Evolutionary conservation across 2,797 vertebrate species (phyloP).

Genomic region (Microctenopoma steveboyesi): DNA sequence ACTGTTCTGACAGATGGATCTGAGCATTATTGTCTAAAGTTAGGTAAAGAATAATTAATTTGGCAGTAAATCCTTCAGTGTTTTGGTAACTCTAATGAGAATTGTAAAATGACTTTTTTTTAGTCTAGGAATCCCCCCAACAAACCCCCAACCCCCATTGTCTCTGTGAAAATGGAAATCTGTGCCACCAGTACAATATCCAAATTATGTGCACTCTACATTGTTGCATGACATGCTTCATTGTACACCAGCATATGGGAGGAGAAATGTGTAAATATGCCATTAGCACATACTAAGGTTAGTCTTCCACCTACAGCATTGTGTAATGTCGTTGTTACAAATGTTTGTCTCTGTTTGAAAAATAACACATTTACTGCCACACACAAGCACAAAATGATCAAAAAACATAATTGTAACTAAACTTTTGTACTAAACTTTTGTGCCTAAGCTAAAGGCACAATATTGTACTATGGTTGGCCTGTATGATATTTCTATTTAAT

Average conservation of each 20-base stretch:
- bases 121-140: slow-evolving; percentile 56
- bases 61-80: slow-evolving; percentile 83
- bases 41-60: slow-evolving; percentile 85
- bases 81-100: slow-evolving; percentile 82
- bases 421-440: background rate
- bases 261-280: slow-evolving; percentile 65
- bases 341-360: slow-evolving; percentile 25
- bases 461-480: slow-evolving; percentile 2
- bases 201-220: slow-evolving; percentile 78
- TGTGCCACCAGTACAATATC: slow-evolving; percentile 81
- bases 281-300: slow-evolving; percentile 66
- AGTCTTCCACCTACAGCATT: slow-evolving; percentile 36
- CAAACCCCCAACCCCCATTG: slow-evolving; percentile 73
- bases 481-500: slow-evolving; percentile 14
- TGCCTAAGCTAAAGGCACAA: slow-evolving; percentile 21
- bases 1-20: slow-evolving; percentile 79
- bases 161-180: slow-evolving; percentile 84
- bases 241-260: slow-evolving; percentile 61
- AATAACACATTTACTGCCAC: slow-evolving; percentile 9
- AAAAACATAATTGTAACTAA: slow-evolving; percentile 4
- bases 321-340: slow-evolving; percentile 8
- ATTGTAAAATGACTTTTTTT: slow-evolving; percentile 71
- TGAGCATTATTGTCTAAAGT: slow-evolving; percentile 84
- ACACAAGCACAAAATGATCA: slow-evolving; percentile 30
- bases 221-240: slow-evolving; percentile 80